Percentiles rank a stretch among this genome's conserved stretches.
phyloP scores from a whole-genome alignment of 2,113 vertebrate species.

The Atrichornis clamosus region DNA sequence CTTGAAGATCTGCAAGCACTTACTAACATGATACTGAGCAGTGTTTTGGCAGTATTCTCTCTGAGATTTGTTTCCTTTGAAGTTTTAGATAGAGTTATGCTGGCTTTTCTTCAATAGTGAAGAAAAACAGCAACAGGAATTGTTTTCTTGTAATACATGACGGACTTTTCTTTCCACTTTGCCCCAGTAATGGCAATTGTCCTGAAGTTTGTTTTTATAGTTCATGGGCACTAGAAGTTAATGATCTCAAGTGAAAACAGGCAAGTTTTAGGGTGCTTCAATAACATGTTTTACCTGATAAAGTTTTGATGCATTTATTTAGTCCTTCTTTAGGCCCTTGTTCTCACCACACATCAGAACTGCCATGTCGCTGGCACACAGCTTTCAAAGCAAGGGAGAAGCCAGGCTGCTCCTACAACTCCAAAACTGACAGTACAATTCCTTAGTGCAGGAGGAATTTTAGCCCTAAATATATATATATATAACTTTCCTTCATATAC shows the following conservation, averaged over 20 bases:
- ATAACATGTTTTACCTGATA: not conserved
- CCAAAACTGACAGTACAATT: not conserved
- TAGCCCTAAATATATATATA: not conserved
- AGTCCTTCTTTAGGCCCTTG: not conserved
- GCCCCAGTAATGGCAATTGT: not conserved
- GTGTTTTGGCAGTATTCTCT: not conserved
- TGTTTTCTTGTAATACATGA: not conserved
- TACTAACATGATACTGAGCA: not conserved
- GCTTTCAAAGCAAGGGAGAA: not conserved
- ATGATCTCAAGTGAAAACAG: not conserved
- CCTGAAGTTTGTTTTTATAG: not conserved
- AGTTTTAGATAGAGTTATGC: not conserved
- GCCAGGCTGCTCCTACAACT: not conserved
- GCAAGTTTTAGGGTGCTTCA: not conserved
- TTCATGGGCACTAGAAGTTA: not conserved
- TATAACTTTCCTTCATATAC: not conserved
- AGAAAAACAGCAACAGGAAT: not conserved
- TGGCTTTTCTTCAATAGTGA: not conserved
- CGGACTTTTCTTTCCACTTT: not conserved
- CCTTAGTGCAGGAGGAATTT: not conserved
- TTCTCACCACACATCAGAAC: not conserved
- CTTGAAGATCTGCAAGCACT: not conserved
- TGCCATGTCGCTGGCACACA: fast-evolving
- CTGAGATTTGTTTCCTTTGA: not conserved
- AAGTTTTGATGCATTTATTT: not conserved